These are phyloP conservation scores for Microcebus griseorufus DNA, from an alignment of 2,113 vertebrate species.

Conservation along the genomic window DNA sequence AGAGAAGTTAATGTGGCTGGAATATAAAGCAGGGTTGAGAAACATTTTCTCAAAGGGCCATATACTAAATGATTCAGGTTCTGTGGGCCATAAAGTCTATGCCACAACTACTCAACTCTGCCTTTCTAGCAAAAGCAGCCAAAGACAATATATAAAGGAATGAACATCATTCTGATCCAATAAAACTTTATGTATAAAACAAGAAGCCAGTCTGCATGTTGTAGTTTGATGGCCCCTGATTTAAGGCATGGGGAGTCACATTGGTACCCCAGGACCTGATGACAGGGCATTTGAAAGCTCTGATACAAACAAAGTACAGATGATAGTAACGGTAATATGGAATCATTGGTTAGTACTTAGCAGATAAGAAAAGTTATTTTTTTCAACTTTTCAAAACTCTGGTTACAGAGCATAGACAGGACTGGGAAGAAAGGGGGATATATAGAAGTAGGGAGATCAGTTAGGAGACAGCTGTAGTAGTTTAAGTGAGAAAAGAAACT, in stretches of 20 bases:
- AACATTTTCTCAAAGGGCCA: background rate
- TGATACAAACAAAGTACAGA: background rate
- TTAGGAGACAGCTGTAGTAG: background rate
- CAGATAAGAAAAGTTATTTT: background rate
- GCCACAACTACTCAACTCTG: background rate
- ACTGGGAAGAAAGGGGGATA: background rate
- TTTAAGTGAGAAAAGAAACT: background rate
- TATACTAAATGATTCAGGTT: background rate
- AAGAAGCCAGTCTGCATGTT: background rate
- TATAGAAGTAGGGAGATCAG: background rate
- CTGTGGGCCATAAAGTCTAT: background rate
- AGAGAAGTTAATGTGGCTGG: background rate
- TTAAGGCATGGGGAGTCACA: background rate
- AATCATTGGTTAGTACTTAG: background rate
- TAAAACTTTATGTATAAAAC: background rate
- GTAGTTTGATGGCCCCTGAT: background rate
- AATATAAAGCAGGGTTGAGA: background rate
- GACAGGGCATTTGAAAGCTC: background rate
- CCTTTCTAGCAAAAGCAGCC: background rate
- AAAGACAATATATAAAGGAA: background rate
- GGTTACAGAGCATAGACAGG: background rate
- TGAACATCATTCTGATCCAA: background rate
- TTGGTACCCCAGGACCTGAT: background rate
- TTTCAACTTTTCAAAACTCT: background rate
- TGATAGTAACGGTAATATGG: background rate